Conservation (phyloP, 1,140 invertebrate species). For the Pectinophora gossypiella region DNA sequence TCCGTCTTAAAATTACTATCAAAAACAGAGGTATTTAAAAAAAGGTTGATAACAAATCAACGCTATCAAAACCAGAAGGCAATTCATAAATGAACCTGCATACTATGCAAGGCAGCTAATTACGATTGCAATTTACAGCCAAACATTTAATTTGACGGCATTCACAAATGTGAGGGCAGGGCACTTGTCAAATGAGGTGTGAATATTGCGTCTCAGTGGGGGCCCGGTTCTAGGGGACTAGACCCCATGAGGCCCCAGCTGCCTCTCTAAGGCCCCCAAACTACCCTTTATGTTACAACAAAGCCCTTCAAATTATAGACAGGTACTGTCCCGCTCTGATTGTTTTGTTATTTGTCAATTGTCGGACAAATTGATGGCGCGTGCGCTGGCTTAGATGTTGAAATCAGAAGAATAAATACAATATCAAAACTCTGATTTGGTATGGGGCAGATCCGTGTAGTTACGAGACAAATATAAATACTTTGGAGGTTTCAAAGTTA, state of each 20-base stretch:
- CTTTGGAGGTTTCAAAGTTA: no score
- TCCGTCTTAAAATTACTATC: no score
- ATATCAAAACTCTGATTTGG: no score
- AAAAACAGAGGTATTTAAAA: no score
- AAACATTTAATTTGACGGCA: conserved; percentile 30
- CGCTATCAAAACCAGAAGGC: no score
- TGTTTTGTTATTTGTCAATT: conserved; percentile 32
- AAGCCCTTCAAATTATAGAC: conserved; percentile 14
- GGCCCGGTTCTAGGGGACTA: conserved; percentile 11
- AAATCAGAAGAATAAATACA: no score
- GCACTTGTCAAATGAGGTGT: conserved; percentile 68
- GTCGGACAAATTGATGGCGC: conserved; percentile 34
- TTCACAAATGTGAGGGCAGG: conserved; percentile 54
- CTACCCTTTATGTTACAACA: conserved; percentile 27
- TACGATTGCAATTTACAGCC: conserved; percentile 9
- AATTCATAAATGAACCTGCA: no score
- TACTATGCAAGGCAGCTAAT: conserved; percentile 15
- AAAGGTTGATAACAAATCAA: no score
- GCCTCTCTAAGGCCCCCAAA: conserved; percentile 18
- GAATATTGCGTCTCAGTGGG: conserved; percentile 67
- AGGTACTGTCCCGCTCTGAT: conserved; percentile 18
- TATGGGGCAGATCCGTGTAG: no score
- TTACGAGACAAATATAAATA: no score
- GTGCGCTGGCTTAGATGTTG: no score
- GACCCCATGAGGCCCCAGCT: conserved; percentile 45